Base-by-base conservation (phyloP, 1,140 invertebrate genomes). In the Pogonomyrmex barbatus region DNA sequence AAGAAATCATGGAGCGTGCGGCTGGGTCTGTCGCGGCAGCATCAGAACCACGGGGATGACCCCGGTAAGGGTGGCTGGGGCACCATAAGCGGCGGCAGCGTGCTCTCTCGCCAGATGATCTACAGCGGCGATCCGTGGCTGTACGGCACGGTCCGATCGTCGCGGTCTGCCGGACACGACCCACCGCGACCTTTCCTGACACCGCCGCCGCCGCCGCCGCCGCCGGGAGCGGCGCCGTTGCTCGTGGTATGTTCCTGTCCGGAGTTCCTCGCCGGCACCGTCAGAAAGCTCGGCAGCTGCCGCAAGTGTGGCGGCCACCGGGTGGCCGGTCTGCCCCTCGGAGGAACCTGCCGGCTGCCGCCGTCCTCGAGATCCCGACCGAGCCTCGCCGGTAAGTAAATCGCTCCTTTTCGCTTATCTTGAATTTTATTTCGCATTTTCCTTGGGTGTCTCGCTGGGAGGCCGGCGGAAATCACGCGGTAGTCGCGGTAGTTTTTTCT, bases 231-330 rank as follows among this genome's bases (percentile, higher is more conserved):
- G 93, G 94, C 96, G 91, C 91, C 97, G 87, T 95, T 97, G 71
- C 96, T 97, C 82, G 96, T 97, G 89, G 95, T 97, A 91, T 97
- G 97, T 96, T 96, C 97, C 93, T 97, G 97, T 94, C 95, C 96
- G 67, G 97, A 97, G 94, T 97, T 97, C 92, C 93, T 97, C 52
- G 96, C 96, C 85, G 97, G 97, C 88, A 97, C 97, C 45, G 97
- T 97, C 91, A 96, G 97, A 93, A 97, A 97, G 93, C 96, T 97
- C 93, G 96, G 96, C 91, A 94, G 93, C 65, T 97, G 97, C 95
- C 97, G 97, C 94, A 97, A 97, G 95, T 97, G 97, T 94, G 97
- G 97, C 92, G 97, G 97, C 89, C 97, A 97, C 88, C 96, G 97
- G 85, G 94, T 97, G 94, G 88, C 95, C 96, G 94, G 96, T 4